A percentile compares a stretch with the other conserved stretches of the same genome.
These are phyloP conservation scores for Tetragonula clypearis DNA, from an alignment of 1,140 invertebrate genomes.

Conservation along the genomic window DNA sequence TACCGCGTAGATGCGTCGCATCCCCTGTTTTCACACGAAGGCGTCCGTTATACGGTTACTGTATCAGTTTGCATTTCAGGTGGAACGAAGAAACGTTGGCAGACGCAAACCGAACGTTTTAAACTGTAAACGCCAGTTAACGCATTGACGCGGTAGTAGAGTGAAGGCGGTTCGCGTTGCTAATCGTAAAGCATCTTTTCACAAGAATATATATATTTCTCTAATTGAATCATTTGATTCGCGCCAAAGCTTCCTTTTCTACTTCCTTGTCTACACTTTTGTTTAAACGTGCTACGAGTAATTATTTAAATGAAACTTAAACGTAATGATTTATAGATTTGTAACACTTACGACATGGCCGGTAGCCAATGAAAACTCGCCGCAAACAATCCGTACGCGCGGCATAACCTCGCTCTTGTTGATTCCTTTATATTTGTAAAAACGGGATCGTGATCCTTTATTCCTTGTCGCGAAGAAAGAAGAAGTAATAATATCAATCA, in stretches of 20 bases:
- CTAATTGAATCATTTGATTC: background rate
- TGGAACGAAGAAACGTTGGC: slow-evolving; percentile 9
- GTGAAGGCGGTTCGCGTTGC: background rate
- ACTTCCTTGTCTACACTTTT: no score
- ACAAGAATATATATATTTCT: background rate
- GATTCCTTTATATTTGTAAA: background rate
- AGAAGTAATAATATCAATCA: background rate
- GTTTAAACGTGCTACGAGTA: background rate
- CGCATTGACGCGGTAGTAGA: slow-evolving; percentile 10
- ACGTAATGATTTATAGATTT: background rate
- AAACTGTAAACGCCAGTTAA: slow-evolving; percentile 26
- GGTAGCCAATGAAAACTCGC: background rate
- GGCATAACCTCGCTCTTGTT: background rate
- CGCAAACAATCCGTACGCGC: background rate
- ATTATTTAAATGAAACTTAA: background rate
- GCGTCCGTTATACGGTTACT: background rate
- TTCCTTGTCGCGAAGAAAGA: background rate
- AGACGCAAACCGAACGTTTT: slow-evolving; percentile 37
- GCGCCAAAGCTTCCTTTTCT: background rate
- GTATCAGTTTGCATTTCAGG: background rate
- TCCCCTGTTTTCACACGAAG: background rate
- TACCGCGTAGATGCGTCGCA: background rate
- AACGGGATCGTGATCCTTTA: background rate
- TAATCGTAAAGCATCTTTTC: background rate
- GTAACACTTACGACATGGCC: background rate